Base-by-base conservation (phyloP, 53 echinoderm and acorn worm genomes). In the Paracentrotus lividus region DNA sequence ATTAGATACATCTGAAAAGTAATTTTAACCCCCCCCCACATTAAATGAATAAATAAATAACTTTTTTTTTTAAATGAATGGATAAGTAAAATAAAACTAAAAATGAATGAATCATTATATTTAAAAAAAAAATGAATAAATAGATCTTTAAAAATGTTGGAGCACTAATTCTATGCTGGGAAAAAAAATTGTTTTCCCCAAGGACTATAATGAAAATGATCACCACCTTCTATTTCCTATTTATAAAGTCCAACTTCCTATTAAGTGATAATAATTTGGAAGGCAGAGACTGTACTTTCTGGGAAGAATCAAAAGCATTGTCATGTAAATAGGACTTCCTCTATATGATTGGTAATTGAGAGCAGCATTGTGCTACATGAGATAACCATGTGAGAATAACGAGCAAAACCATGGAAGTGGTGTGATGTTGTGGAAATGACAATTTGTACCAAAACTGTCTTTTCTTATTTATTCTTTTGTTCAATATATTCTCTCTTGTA, bases 281-380 rank as follows among this genome's bases (percentile, higher is more conserved):
- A 21, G 40, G 72, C 72, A 40, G 72, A 40, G 38, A 40, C 20
- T 72, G 72, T 72, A 72, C 72, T 72, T 72, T 72, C 40, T 40
- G 36, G 20, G 38, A 36, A 72, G 15, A 36, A 20, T 72, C 12
- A 32, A 36, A 32, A 40, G 18, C 40, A 16, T 72, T 72, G 72
- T 72, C 18, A 72, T 18, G n/a, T n/a, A 36, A 72, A 8, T 16
- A 6, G 40, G 40, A 72, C 72, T 38, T 72, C 72, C 72, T 72
- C 36, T 40, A 16, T 40, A 4, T 72, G 72, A 72, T 40, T 72
- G 72, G 72, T 40, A 20, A 38, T 20, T 18, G 40, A 72, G 72
- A 38, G 21, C 32, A 72, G 38, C 20, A 40, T 72, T 72, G 72
- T 72, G 9, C 10, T 9, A 36, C 72, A 72, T 18, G 72, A 72